Base-by-base conservation (phyloP, 1,140 invertebrate species). In the Drosophila rufa region DNA sequence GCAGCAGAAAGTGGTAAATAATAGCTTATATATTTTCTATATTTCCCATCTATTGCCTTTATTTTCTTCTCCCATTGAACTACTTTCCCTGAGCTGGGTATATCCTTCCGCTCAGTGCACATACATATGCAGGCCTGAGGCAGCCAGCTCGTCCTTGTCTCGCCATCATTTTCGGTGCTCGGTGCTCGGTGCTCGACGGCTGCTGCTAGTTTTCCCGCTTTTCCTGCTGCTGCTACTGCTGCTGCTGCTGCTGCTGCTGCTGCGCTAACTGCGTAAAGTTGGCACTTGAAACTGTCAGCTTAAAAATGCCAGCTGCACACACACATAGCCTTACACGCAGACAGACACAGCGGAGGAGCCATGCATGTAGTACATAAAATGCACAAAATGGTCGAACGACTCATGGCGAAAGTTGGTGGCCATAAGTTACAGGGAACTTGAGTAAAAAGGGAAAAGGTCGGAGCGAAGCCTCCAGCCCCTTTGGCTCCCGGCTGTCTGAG, bases 251-350 rank as follows among this genome's bases (percentile, higher is more conserved):
- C 56, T 50, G 55, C 51, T 76, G 74, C 73, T 85, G 83, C 62
- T 75, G 84, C 80, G 78, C 84, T 89, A 89, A 89, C 84, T 89
- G 84, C 84, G 84, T 89, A 89, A 89, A 89, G 84, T 89, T 89
- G 84, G 85, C 84, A 89, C 85, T 89, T 89, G 84, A 89, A 89
- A 89, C 81, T 89, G 84, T 89, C 84, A 89, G 84, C 84, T 89
- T 89, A 90, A 84, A 89, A 90, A 89, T 89, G 84, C 84, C 85
- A 89, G 80, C 74, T 80, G 81, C 84, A 89, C 80, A 89, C 74
- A 71, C 60, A 42, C 50, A 69, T 48, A 46, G 48, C 25, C 15
- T 17, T 46, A 30, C 17, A 45, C 36, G 22, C 17, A 46, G 25
- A 30, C 17, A 38, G 40, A 46, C 51, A 50, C 14, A 12, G 30